Percentiles rank a stretch among this genome's conserved stretches.
These are phyloP conservation scores for Volucella zonaria DNA, from an alignment of 2,888 invertebrate genomes.

Conservation along the genomic window DNA sequence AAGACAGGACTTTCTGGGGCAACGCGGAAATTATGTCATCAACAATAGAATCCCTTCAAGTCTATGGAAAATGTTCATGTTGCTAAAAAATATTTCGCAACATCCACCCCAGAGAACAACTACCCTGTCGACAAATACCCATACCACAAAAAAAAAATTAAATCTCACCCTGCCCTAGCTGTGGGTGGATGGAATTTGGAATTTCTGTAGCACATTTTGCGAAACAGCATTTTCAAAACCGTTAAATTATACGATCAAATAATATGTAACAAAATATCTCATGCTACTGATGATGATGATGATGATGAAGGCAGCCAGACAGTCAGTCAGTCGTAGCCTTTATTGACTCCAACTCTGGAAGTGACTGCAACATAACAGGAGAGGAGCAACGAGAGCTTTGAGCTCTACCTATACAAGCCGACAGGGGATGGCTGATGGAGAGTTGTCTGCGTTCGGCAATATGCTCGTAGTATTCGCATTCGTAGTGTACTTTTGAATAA, in stretches of 20 bases:
- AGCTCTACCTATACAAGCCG: conserved; percentile 25
- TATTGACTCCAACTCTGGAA: conserved; percentile 63
- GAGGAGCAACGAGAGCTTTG: background rate
- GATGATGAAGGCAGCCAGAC: conserved; percentile 11
- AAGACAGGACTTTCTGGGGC: conserved; percentile 14
- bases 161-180: background rate
- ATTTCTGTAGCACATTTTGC: conserved; percentile 63
- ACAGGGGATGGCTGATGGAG: conserved; percentile 26
- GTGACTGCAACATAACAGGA: conserved; percentile 11
- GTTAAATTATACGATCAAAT: conserved; percentile 73
- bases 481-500: conserved; percentile 34
- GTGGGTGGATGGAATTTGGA: conserved; percentile 21
- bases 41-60: conserved; percentile 32
- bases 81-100: no score
- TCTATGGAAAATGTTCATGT: no score
- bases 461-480: conserved; percentile 5
- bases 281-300: conserved; percentile 41
- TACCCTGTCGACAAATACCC: no score
- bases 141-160: no score
- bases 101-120: no score
- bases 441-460: conserved; percentile 15
- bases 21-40: conserved; percentile 64
- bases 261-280: conserved; percentile 72
- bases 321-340: conserved; percentile 40
- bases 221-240: conserved; percentile 61